These are phyloP conservation scores for Campoplex capitator DNA, from an alignment of 2,888 invertebrate species.

Conservation along the genomic window DNA sequence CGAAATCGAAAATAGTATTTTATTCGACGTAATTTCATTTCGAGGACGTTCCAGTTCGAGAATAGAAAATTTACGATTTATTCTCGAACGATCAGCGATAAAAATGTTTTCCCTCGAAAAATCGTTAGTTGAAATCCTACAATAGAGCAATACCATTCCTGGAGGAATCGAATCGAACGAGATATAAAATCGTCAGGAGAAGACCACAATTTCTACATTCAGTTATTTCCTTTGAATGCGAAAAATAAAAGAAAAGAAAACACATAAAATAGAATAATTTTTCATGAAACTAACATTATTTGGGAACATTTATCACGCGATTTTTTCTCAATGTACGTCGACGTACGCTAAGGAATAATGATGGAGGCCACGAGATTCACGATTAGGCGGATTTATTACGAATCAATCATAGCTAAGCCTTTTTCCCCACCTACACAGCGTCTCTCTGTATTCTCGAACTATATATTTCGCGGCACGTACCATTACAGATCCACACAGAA, in stretches of 20 bases:
- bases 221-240: not conserved
- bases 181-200: not conserved
- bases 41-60: not conserved
- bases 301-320: not conserved
- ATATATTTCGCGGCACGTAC: not conserved
- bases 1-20: not conserved
- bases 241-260: not conserved
- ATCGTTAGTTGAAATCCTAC: not conserved
- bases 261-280: not conserved
- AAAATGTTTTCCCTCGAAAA: not conserved
- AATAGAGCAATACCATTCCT: not conserved
- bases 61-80: not conserved
- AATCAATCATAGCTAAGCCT: constrained; percentile 13
- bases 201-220: not conserved
- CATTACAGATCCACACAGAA: not conserved
- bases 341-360: not conserved
- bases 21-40: not conserved
- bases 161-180: not conserved
- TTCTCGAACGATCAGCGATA: not conserved
- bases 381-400: constrained; percentile 9
- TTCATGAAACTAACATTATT: not conserved
- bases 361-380: not conserved
- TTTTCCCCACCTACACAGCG: not conserved
- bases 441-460: not conserved
- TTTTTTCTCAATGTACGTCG: not conserved